Base-by-base conservation (phyloP, 2,888 invertebrate species). In the Plutella xylostella region DNA sequence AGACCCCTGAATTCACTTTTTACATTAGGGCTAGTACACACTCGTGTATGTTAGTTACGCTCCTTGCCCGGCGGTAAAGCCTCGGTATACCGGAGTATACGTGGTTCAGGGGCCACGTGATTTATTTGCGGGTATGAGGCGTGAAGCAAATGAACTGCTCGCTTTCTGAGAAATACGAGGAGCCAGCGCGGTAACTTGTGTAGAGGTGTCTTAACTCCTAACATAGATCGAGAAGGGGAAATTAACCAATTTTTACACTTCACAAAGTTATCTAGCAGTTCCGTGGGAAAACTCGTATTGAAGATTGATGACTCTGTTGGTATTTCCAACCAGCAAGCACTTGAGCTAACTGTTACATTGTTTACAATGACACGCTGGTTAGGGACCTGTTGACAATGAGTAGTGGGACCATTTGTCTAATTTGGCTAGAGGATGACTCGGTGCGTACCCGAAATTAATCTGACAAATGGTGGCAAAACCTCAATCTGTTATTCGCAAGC, bases 121-220 rank as follows among this genome's bases (percentile, higher is more conserved):
- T 83, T 80, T 83, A 82, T 82, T 74, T 78, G 80, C 67, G 80
- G 77, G 73, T 71, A 74, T 72, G 75, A 72, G 70, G 73, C 78
- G 79, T 80, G 80, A 77, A 80, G 77, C 68, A 70, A 77, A 80
- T 72, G 77, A 72, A 80, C 74, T 72, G 70, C 79, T 72, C 63
- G 61, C 57, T 60, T 57, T 60, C 62, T 57, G 66, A 76, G 78
- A 82, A 80, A 70, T 76, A 82, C 75, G 75, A 59, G 62, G 57
- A 59, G 63, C 63, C 66, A 64, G 61, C 60, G 54, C 57, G 54
- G 65, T 69, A 71, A 72, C 68, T 72, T 38, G 53, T 50, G 52
- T 46, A 55, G 51, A 49, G 49, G 49, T 51, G 54, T 53, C 58
- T 63, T 62, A 62, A 40, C 25, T 53, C 58, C 62, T 62, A 62